Base-by-base conservation (phyloP, 2,113 vertebrate genomes). In the Ailuropoda melanoleuca region DNA sequence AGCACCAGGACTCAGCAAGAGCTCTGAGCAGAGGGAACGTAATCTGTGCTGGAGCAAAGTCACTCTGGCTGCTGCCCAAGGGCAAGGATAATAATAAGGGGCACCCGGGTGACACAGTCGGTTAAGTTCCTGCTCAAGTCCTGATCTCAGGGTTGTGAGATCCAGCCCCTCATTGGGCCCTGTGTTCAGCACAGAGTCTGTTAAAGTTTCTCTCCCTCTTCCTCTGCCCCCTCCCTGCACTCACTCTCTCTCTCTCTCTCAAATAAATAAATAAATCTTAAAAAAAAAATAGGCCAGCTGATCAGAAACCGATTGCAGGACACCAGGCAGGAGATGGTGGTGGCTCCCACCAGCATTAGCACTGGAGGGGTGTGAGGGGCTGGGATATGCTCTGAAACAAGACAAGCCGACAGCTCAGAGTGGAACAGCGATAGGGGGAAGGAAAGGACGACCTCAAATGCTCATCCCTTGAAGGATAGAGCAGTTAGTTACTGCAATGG, bases 401-500 rank as follows among this genome's bases (percentile, higher is more conserved):
- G 74, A 10, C 5, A 18, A 6, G 34, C 31, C 48, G 12, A 19
- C 1, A 21, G 43, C 3, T 56, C 56, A 2, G 72, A 64, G 15
- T 1, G 8, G 56, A 92, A 50, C 6, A 23, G 8, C 1, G 72
- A 60, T 3, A 21, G 29, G 24, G 26, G 29, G 56, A 34, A 70
- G n/a, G 46, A 77, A 24, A 60, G 21, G 24, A 50, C 17, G 11
- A 23, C 58, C 23, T n/a, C 39, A 31, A 7, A 29, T 2, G 6
- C 62, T 46, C 31, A 4, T 62, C 31, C 72, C 26, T 3, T 13
- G 66, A 77, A 75, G 64, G 24, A 15, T 0, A n/a, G 39, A 6
- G 87, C 10, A 0, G 15, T 4, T 31, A 6, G 8, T 31, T 21
- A 1, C 18, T 23, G 10, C 3, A 1, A 3, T 0, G 31, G 34